Evolutionary conservation across 2,113 vertebrate genomes (phyloP).

Genomic region (Baryphthengus martii): DNA sequence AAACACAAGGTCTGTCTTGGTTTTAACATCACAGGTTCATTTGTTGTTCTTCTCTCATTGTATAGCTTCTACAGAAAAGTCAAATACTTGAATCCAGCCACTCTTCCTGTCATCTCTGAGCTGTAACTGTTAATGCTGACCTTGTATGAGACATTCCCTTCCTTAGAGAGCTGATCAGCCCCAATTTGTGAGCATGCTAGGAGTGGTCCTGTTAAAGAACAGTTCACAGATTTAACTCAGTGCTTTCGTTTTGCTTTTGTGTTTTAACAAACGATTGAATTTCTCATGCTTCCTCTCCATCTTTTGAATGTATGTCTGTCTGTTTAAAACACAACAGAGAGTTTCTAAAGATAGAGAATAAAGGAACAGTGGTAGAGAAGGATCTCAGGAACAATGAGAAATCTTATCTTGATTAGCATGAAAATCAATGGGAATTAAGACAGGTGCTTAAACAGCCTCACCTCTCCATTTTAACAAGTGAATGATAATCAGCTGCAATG

Average conservation of each 20-base stretch:
- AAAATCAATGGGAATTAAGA: neutral
- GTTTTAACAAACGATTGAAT: neutral
- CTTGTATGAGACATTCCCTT: neutral
- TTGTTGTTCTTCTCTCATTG: neutral
- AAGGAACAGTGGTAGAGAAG: neutral
- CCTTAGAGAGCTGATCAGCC: neutral
- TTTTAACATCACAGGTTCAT: neutral
- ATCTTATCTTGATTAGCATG: neutral
- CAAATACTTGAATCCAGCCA: neutral
- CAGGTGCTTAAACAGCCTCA: neutral
- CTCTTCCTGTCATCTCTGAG: neutral
- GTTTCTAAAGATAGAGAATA: neutral
- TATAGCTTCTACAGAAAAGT: neutral
- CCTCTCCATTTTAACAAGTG: neutral
- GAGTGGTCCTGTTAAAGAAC: neutral
- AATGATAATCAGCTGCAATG: neutral
- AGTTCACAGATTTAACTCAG: neutral
- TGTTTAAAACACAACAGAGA: neutral
- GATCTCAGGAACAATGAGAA: neutral
- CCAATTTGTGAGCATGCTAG: neutral
- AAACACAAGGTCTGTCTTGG: neutral
- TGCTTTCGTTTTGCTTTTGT: neutral
- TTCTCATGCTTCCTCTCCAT: neutral
- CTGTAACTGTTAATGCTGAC: neutral
- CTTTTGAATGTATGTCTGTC: neutral